phyloP scores from a whole-genome alignment of 2,797 vertebrate species.

The Falco peregrinus region DNA sequence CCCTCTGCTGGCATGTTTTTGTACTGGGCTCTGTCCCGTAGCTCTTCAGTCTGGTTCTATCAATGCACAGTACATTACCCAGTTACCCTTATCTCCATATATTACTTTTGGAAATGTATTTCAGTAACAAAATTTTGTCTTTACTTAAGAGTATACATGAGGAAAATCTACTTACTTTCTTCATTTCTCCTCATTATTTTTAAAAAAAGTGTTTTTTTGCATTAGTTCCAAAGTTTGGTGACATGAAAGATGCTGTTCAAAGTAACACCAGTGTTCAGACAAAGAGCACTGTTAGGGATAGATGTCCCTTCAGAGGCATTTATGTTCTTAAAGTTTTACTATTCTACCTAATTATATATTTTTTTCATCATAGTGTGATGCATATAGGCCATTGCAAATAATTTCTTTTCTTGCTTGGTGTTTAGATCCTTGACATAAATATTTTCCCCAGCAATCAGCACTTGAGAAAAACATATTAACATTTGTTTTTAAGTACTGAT shows the following conservation, averaged over 20 bases:
- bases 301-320: background rate
- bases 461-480: background rate
- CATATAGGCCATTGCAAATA: background rate
- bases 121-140: background rate
- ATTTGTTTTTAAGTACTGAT: background rate
- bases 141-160: background rate
- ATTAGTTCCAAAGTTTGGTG: background rate
- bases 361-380: background rate
- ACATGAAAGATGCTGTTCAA: background rate
- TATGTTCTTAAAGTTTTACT: background rate
- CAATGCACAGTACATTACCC: rapidly evolving
- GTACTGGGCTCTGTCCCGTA: background rate
- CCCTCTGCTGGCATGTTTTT: slow-evolving; percentile 48
- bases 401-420: background rate
- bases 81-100: background rate
- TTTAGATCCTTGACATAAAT: background rate
- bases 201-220: background rate
- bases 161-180: background rate
- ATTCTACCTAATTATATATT: background rate
- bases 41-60: background rate
- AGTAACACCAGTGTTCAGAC: background rate
- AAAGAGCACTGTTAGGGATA: background rate
- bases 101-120: background rate
- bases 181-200: background rate
- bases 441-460: background rate